Base-by-base conservation (phyloP, 2,113 vertebrate genomes). In the Eupsittula cactorum region DNA sequence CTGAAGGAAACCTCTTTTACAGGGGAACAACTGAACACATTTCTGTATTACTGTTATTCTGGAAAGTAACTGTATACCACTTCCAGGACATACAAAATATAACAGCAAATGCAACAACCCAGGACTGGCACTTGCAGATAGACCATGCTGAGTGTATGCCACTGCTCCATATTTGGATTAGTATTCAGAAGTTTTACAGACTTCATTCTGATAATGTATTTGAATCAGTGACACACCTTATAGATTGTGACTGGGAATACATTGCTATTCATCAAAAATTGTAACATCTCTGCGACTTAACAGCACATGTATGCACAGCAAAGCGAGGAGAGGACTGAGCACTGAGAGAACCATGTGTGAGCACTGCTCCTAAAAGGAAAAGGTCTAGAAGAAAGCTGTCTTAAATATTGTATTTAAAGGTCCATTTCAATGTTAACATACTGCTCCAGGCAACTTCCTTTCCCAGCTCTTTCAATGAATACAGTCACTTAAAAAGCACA, bases 61-160 rank as follows among this genome's bases (percentile, higher is more conserved):
- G 53, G 37, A 80, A 74, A 70, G 71, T 9, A 2, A 79, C 35
- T 21, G 4, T 2, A n/a, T 44, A 59, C 6, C 60, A 25, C 62
- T 84, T 82, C 29, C 39, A 70, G 3, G 4, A 64, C 65, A 31
- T 1, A 49, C 1, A 3, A 35, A 84, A 50, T 24, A 59, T n/a
- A 68, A 75, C 29, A 75, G 50, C 35, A 93, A 89, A 60, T 7
- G 5, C 59, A 64, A 71, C 21, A 47, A 17, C 3, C 7, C 41
- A 52, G 39, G 25, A 41, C 15, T 4, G 31, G 50, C 44, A 13
- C 49, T 7, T 47, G 33, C 59, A 86, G 25, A 35, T 3, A 41
- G 25, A n/a, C 14, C 35, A 57, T 2, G 0, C 6, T 3, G 19
- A 29, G 42, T 0, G 11, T 11, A 18, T 29, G 19, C 41, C 59